Base-by-base conservation (phyloP, 2,113 vertebrate genomes). In the Tragelaphus strepsiceros region DNA sequence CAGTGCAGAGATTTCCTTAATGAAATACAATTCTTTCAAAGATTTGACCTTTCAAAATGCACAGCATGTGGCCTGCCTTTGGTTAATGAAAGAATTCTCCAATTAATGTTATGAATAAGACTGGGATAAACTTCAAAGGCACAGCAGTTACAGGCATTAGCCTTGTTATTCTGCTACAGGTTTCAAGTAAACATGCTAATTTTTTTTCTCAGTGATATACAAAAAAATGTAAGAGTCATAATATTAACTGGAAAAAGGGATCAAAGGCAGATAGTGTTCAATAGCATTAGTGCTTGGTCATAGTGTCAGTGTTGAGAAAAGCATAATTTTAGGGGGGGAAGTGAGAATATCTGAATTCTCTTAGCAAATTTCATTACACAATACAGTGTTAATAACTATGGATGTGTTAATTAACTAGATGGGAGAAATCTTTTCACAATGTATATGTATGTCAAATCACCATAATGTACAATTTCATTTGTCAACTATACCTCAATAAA, bases 41-140 rank as follows among this genome's bases (percentile, higher is more conserved):
- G 61, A 91, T 83, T 51, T 97, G 96, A 94, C 82, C 97, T 97
- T 98, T 97, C 21, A 58, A 86, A 90, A 92, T 30, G 88, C 77
- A 97, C 35, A 90, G 82, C 82, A 64, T 71, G 82, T 62, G 32
- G 58, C 67, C 6, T 80, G 21, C 49, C 87, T 94, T 54, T 49
- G 32, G 88, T 80, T 94, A 94, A 94, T 91, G 92, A 58, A 85
- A 91, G 59, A 81, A 71, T 87, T 61, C 32, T 94, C 82, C 62
- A 95, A 56, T 93, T 94, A 87, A 85, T 74, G n/a, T 88, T 77
- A 93, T 13, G 53, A 90, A 85, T 61, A 88, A 95, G 89, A 21
- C 22, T 43, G 32, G 35, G 49, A 24, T 89, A 46, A 90, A 86
- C 88, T 94, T 95, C 77, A 80, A 74, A 96, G 86, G 56, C 53